Conservation (phyloP, 1,140 invertebrate genomes). For the Temnothorax longispinosus region DNA sequence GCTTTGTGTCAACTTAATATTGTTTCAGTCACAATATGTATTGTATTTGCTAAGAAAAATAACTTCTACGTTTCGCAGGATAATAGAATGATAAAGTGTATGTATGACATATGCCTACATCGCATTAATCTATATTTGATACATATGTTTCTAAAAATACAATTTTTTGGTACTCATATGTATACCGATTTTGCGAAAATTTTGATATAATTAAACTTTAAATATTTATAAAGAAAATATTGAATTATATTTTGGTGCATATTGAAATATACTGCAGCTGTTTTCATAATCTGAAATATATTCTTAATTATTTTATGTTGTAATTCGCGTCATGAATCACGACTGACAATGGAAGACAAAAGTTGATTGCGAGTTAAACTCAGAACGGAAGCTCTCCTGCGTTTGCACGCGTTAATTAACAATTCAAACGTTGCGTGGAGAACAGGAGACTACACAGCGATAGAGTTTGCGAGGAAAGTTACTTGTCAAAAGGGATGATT, state of each 20-base stretch:
- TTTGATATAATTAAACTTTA: not conserved
- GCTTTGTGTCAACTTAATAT: not conserved
- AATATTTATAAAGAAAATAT: conserved; percentile 7
- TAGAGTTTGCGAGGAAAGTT: not conserved
- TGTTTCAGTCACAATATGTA: not conserved
- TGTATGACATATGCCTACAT: not conserved
- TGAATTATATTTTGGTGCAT: conserved; percentile 66
- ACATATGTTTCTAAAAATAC: not conserved
- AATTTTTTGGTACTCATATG: not conserved
- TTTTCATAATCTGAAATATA: conserved; percentile 66
- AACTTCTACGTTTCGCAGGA: not conserved
- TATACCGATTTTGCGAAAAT: not conserved
- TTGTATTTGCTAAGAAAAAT: not conserved
- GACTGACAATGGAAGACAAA: too few relatives aligned
- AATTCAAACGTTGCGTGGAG: conserved; percentile 3
- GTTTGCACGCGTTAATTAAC: conserved; percentile 1
- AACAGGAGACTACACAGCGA: too few relatives aligned
- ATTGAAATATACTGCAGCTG: conserved; percentile 67
- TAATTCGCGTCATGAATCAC: not conserved
- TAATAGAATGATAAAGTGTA: not conserved
- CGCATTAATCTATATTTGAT: not conserved
- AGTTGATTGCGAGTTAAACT: too few relatives aligned
- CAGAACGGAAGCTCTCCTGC: not conserved
- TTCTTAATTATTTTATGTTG: not conserved
- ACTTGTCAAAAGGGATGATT: not conserved